A percentile compares a stretch with the other conserved stretches of the same genome.
Conservation (phyloP, 2,113 vertebrate genomes). For the Cynoglossus semilaevis region DNA sequence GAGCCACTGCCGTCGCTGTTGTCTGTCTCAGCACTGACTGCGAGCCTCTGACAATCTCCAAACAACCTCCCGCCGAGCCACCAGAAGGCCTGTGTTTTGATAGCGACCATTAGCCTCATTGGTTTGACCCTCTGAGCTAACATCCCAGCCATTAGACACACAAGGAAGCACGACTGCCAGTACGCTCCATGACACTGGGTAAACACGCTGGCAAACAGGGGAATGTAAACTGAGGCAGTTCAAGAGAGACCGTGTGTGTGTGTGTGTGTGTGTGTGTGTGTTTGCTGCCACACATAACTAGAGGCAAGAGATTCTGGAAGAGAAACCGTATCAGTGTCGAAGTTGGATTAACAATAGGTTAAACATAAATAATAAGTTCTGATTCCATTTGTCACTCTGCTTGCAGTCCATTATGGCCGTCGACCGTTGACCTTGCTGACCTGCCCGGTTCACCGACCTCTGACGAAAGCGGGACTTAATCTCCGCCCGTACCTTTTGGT, state of each 20-base stretch:
- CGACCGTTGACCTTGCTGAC: too few species aligned
- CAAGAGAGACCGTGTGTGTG: conserved; percentile 11
- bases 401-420: neutral
- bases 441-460: neutral
- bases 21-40: conserved; percentile 47
- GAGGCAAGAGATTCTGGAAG: neutral
- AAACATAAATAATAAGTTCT: too few species aligned
- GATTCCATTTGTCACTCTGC: too few species aligned
- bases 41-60: conserved; percentile 37
- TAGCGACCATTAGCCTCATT: conserved; percentile 52
- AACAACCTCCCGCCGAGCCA: conserved; percentile 57
- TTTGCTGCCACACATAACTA: neutral
- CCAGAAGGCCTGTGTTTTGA: conserved; percentile 75
- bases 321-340: neutral
- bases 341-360: too few species aligned
- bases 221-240: conserved; percentile 33
- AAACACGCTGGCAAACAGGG: conserved; percentile 57
- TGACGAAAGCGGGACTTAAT: conserved; percentile 23
- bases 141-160: conserved; percentile 53
- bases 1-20: conserved; percentile 1
- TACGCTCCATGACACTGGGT: conserved; percentile 43
- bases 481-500: conserved; percentile 36
- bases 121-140: conserved; percentile 58
- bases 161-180: conserved; percentile 49
- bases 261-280: conserved; percentile 25